Base-by-base conservation (phyloP, 2,888 invertebrate genomes). In the Drosophila acutilabella region DNA sequence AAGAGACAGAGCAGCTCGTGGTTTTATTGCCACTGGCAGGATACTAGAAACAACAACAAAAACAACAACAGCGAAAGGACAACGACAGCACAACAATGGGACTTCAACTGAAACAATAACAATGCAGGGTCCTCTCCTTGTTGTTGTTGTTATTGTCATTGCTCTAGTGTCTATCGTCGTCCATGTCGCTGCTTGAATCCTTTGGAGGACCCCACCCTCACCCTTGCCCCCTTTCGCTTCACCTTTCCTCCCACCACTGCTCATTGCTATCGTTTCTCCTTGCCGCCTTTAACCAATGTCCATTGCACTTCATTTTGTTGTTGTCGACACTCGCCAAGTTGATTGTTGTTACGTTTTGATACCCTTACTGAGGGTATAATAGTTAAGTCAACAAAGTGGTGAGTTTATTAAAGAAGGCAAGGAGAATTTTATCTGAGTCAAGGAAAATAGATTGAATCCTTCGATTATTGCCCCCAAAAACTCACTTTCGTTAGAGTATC, bases 21-120 rank as follows among this genome's bases (percentile, higher is more conserved):
- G 78, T 80, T 82, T 85, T 85, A 85, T 85, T 80, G 81, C 83
- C 81, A 74, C 54, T 70, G 80, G 82, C 85, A 81, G 85, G 72
- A 81, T 78, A 77, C 77, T 53, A 65, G 52, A 58, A 60, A 50
- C 71, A 71, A 64, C 69, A 72, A 70, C 62, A 59, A 41, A 33
- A 59, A 48, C 60, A 60, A 54, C 66, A 64, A 64, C 66, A 69
- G 73, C 65, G 76, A 48, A 70, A 72, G 54, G 61, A 61, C 61
- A 61, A 54, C 54, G 62, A 68, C 62, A 62, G 51, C 70, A 70
- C 65, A 65, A 77, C 62, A 77, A 73, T 69, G 57, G 40, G 54
- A 58, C 50, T 50, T 56, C 42, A 60, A 13, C 13, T 26, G 23
- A 60, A 60, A 52, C 62, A 70, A 58, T 38, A 56, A 52, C 50